Evolutionary conservation across 2,113 vertebrate genomes (phyloP).

Genomic region (Pseudopipra pipra): DNA sequence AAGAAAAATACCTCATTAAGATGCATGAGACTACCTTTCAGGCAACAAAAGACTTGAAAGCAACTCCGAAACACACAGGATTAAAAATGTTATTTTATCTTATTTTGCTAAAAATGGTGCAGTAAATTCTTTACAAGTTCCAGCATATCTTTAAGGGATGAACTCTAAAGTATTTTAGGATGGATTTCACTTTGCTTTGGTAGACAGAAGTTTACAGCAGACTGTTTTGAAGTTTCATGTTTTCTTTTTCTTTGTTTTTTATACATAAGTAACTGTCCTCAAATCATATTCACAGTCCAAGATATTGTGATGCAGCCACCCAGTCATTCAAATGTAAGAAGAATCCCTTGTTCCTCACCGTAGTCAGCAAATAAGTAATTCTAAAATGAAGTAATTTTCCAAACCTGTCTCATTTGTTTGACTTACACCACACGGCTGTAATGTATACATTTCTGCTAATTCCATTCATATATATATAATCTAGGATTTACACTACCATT

Average conservation of each 20-base stretch:
- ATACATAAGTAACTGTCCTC: background rate
- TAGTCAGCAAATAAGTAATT: background rate
- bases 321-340: background rate
- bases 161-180: background rate
- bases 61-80: background rate
- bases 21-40: background rate
- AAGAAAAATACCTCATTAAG: background rate
- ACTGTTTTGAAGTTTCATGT: background rate
- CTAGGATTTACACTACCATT: background rate
- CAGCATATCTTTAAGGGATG: background rate
- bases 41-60: background rate
- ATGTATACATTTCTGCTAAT: background rate
- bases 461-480: background rate
- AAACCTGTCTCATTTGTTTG: background rate
- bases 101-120: background rate
- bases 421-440: background rate
- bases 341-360: background rate
- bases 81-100: background rate
- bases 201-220: background rate
- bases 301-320: rapidly evolving
- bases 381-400: background rate
- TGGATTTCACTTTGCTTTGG: background rate
- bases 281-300: background rate
- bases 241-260: background rate
- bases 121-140: background rate